phyloP scores from a whole-genome alignment of 2,797 vertebrate genomes.

The Merluccius polli region DNA sequence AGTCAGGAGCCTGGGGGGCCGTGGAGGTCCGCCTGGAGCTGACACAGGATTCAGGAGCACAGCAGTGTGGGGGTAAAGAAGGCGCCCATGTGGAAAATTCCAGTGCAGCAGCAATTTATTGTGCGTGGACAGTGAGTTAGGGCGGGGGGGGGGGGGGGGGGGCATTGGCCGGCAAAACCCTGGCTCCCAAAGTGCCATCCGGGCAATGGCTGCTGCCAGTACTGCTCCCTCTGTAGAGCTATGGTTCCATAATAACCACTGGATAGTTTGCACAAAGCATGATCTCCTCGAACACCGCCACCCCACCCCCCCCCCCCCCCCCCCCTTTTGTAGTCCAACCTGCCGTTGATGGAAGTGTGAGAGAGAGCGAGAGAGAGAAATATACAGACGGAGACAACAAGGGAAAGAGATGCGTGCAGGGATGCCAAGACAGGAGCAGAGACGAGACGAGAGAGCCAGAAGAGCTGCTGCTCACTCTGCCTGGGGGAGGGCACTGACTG shows the following conservation, averaged over 20 bases:
- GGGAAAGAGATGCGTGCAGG: too few relatives aligned
- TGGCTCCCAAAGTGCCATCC: background rate
- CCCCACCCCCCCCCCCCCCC: background rate
- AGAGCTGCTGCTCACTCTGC: too few relatives aligned
- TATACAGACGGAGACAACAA: too few relatives aligned
- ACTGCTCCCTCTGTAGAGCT: background rate
- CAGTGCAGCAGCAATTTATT: constrained; percentile 46
- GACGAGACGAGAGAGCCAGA: too few relatives aligned
- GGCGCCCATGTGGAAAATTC: constrained; percentile 58
- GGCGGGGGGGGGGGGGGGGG: constrained; percentile 13
- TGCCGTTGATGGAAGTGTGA: too few relatives aligned
- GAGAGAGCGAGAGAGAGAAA: too few relatives aligned
- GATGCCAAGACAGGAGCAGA: too few relatives aligned
- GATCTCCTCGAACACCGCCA: too few relatives aligned
- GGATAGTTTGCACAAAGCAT: background rate
- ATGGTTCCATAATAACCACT: background rate
- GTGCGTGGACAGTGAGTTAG: constrained; percentile 31
- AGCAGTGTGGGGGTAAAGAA: background rate
- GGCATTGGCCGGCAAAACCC: background rate
- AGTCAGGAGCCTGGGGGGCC: background rate
- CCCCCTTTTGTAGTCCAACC: too few relatives aligned
- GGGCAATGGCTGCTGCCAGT: background rate
- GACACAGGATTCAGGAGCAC: constrained; percentile 30
- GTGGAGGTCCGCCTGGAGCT: constrained; percentile 26
- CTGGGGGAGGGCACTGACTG: too few relatives aligned